phyloP scores from a whole-genome alignment of 2,797 vertebrate genomes.

The Lagocephalus sceleratus region DNA sequence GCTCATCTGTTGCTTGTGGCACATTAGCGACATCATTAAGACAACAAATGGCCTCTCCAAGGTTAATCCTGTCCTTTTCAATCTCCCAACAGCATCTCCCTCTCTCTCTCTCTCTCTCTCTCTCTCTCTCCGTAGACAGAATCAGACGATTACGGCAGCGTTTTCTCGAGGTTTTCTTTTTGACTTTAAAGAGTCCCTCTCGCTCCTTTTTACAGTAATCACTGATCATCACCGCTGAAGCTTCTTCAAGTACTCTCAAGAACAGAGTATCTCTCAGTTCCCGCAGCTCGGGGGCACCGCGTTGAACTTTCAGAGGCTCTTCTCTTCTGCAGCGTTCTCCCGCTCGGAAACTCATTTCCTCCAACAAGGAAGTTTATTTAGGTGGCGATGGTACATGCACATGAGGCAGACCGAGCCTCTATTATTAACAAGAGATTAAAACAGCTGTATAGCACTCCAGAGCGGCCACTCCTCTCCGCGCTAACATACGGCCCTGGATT shows the following conservation, averaged over 20 bases:
- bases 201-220: slow-evolving; percentile 61
- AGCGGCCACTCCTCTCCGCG: slow-evolving; percentile 84
- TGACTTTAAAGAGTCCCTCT: slow-evolving; percentile 43
- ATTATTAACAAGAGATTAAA: slow-evolving; percentile 97
- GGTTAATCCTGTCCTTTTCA: slow-evolving; percentile 52
- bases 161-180: slow-evolving; percentile 42
- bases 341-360: slow-evolving; percentile 70
- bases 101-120: slow-evolving; percentile 13
- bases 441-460: slow-evolving; percentile 95
- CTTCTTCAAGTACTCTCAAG: slow-evolving; percentile 58
- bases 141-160: slow-evolving; percentile 32
- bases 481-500: slow-evolving; percentile 91
- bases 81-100: slow-evolving; percentile 25
- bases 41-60: slow-evolving; percentile 62
- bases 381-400: slow-evolving; percentile 66
- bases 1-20: slow-evolving; percentile 64
- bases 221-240: slow-evolving; percentile 63
- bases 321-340: slow-evolving; percentile 60
- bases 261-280: slow-evolving; percentile 55
- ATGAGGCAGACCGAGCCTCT: slow-evolving; percentile 82
- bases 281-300: slow-evolving; percentile 49
- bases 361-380: slow-evolving; percentile 74
- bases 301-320: slow-evolving; percentile 67
- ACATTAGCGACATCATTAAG: slow-evolving; percentile 65
- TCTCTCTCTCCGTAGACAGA: slow-evolving; percentile 47